Conservation (phyloP, 2,888 invertebrate species). For the Deladenus siricidicola region DNA sequence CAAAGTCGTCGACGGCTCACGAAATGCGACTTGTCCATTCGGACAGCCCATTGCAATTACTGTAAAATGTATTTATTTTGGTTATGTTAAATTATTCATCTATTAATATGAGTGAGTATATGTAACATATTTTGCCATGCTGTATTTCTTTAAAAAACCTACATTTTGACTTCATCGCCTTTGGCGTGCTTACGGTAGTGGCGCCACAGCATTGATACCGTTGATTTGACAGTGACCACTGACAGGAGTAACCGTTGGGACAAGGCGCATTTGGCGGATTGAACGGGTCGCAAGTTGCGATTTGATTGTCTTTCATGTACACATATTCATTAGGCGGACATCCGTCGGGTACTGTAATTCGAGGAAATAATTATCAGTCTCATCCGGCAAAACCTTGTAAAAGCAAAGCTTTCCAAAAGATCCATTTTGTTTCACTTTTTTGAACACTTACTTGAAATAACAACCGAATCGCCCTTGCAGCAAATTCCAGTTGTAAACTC, state of each 20-base stretch:
- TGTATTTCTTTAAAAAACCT: neutral
- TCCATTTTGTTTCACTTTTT: too few species aligned
- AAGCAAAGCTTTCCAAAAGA: too few species aligned
- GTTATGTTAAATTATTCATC: neutral
- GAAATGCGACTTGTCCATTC: constrained; percentile 49
- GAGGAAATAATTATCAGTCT: too few species aligned
- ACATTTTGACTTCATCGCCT: constrained; percentile 28
- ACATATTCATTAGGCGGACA: constrained; percentile 52
- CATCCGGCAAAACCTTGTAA: too few species aligned
- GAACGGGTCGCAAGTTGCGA: constrained; percentile 49
- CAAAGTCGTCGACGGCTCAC: constrained; percentile 36
- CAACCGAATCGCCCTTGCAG: constrained; percentile 48
- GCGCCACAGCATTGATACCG: constrained; percentile 50
- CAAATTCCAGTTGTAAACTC: constrained; percentile 50
- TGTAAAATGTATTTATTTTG: constrained; percentile 10
- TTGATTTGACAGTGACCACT: constrained; percentile 51
- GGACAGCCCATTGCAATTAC: constrained; percentile 50
- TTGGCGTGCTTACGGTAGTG: constrained; percentile 48
- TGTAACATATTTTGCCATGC: neutral
- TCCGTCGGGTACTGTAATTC: constrained; percentile 33
- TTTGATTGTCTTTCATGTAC: constrained; percentile 51
- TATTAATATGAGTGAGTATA: neutral
- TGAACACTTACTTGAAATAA: constrained; percentile 36
- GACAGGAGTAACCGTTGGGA: constrained; percentile 48
- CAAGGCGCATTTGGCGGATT: constrained; percentile 49